Conservation (phyloP, 2,797 vertebrate genomes). For the Chaetophractus vellerosus region DNA sequence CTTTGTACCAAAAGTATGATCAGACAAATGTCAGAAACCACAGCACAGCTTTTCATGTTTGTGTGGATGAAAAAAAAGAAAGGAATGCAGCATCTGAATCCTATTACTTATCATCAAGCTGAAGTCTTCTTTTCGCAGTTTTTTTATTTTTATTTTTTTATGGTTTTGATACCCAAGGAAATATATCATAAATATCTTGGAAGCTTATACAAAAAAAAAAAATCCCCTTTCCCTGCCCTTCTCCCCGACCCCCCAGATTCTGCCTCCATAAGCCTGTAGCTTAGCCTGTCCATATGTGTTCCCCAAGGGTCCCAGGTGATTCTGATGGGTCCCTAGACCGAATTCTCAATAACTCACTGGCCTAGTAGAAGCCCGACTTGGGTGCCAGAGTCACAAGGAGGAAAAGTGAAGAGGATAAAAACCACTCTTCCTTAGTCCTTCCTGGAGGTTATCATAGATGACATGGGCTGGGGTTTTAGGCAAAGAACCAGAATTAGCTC, state of each 20-base stretch:
- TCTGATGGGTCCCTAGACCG: neutral
- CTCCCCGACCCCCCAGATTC: no score
- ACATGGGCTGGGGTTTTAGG: neutral
- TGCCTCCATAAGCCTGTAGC: neutral
- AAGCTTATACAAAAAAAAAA: neutral
- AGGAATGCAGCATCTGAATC: neutral
- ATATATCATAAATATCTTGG: neutral
- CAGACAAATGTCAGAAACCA: neutral
- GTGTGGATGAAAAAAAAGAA: neutral
- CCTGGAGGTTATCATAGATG: neutral
- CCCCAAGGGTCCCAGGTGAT: neutral
- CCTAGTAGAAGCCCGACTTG: neutral
- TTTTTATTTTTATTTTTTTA: neutral
- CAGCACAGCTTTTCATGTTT: neutral
- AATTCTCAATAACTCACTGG: neutral
- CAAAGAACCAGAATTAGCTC: neutral
- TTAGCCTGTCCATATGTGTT: neutral
- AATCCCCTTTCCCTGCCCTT: neutral
- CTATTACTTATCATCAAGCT: neutral
- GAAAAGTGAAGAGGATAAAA: neutral
- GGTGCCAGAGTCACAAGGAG: neutral
- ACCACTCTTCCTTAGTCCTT: neutral
- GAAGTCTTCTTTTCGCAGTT: neutral
- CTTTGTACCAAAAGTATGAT: conserved; percentile 46
- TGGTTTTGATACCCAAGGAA: neutral